phyloP scores from a whole-genome alignment of 2,888 invertebrate genomes.

The Ophioninae sp. region DNA sequence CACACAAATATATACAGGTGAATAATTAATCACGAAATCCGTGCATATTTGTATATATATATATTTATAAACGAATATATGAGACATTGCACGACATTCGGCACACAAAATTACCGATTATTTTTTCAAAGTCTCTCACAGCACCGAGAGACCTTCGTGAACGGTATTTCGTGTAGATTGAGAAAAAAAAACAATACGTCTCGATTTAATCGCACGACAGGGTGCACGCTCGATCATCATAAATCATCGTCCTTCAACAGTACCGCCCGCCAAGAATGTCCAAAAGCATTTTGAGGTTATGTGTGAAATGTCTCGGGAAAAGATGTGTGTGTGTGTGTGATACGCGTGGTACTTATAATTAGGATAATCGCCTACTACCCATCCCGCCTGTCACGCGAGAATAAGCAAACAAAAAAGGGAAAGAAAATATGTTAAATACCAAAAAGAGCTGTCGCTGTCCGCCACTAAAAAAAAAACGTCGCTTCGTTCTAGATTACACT shows the following conservation, averaged over 20 bases:
- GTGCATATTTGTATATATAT: neutral
- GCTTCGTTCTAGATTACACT: slow-evolving; percentile 50
- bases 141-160: neutral
- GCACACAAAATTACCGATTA: neutral
- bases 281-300: slow-evolving; percentile 3
- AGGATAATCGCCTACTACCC: slow-evolving; percentile 25
- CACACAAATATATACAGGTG: slow-evolving; percentile 47
- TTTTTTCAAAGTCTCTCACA: slow-evolving; percentile 2
- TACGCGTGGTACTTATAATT: slow-evolving; percentile 42
- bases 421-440: slow-evolving; percentile 14
- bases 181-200: neutral
- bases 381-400: slow-evolving; percentile 25
- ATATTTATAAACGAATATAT: neutral
- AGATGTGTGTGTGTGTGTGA: slow-evolving; percentile 7
- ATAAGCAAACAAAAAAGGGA: neutral
- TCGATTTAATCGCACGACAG: neutral
- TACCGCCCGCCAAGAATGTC: neutral
- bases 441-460: slow-evolving; percentile 31
- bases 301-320: neutral
- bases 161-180: neutral
- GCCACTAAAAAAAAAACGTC: slow-evolving; percentile 15
- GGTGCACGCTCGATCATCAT: neutral
- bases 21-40: neutral
- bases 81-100: slow-evolving; percentile 24
- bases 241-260: neutral